Percentiles rank a stretch among this genome's conserved stretches.
These are phyloP conservation scores for Falco naumanni DNA, from an alignment of 2,797 vertebrate genomes.

Conservation along the genomic window DNA sequence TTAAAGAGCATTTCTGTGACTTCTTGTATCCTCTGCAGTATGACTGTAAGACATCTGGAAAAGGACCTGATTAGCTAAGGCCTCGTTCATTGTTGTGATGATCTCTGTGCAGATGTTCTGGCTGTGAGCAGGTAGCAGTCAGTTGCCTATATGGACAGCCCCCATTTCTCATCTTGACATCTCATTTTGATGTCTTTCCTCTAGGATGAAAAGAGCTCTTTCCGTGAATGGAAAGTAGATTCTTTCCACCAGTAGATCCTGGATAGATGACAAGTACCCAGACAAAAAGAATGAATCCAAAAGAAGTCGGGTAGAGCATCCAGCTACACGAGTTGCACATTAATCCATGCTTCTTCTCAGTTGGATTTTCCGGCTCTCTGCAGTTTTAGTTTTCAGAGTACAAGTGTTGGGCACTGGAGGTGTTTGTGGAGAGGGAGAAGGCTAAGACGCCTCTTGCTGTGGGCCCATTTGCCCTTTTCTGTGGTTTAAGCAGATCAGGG, in stretches of 20 bases:
- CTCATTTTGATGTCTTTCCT: neutral
- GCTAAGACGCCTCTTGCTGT: neutral
- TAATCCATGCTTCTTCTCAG: neutral
- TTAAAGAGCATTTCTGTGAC: neutral
- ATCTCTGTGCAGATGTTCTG: neutral
- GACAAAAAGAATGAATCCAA: neutral
- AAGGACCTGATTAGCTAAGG: neutral
- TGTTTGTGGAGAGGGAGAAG: neutral
- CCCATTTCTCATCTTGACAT: neutral
- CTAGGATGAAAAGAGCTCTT: neutral
- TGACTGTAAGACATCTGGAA: neutral
- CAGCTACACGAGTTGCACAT: neutral
- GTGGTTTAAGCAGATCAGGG: neutral
- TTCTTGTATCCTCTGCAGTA: neutral
- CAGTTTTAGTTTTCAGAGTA: neutral
- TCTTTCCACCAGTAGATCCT: neutral
- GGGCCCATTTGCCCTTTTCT: neutral
- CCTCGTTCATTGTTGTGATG: accelerated
- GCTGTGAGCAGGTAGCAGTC: neutral
- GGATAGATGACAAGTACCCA: neutral
- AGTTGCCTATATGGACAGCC: neutral
- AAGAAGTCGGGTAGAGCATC: neutral
- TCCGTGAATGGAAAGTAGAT: neutral
- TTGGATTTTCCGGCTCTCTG: neutral
- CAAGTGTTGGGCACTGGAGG: neutral